A percentile compares a stretch with the other conserved stretches of the same genome.
phyloP scores from a whole-genome alignment of 1,140 invertebrate species.

The Brachionus koreanus region DNA sequence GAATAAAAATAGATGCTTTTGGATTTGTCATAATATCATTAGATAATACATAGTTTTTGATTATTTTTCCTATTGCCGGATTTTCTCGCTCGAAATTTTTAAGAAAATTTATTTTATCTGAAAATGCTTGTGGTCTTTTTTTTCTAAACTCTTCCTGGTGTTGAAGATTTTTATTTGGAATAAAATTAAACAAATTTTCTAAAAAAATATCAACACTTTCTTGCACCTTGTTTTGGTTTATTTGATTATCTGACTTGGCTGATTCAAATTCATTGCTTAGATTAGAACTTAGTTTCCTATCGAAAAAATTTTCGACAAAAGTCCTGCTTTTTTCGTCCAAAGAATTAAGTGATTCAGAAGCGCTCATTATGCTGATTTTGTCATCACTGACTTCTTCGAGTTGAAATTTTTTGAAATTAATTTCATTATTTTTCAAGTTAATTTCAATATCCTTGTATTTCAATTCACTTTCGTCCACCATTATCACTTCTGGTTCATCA shows the following conservation, averaged over 20 bases:
- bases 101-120: not conserved
- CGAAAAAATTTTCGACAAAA: constrained; percentile 35
- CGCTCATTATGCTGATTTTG: not conserved
- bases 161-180: not conserved
- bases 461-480: not conserved
- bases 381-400: not conserved
- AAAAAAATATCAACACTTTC: not conserved
- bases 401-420: not conserved
- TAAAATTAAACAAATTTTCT: constrained; percentile 10
- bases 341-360: not conserved
- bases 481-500: not conserved
- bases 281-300: not conserved
- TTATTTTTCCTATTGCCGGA: not conserved
- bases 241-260: not conserved
- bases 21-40: not conserved
- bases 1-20: not conserved
- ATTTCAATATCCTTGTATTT: constrained; percentile 8
- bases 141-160: not conserved
- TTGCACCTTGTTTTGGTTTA: not conserved
- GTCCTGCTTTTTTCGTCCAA: not conserved
- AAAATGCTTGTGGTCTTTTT: not conserved
- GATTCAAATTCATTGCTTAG: not conserved
- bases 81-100: not conserved
- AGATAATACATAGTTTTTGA: not conserved
- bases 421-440: not conserved